Evolutionary conservation across 1,140 invertebrate genomes (phyloP), one percentile per base, ranked within the genome.

Genomic region (Aporrectodea caliginosa): DNA sequence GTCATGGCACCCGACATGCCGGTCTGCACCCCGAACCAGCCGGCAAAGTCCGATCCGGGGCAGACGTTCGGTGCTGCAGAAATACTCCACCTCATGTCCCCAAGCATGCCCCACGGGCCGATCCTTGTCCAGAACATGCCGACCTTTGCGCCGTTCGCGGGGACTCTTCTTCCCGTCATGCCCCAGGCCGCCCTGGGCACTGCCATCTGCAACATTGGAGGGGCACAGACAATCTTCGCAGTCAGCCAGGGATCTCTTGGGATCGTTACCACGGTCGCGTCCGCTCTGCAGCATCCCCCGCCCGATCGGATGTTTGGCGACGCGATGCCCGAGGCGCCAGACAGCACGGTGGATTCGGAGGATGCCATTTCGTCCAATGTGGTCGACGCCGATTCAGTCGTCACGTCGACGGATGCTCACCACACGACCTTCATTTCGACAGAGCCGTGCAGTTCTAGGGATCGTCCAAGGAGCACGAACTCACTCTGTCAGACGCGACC

Each of bases 271-370:
- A 27, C 75, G 0, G 75, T 43, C 2, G 43, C 32, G n/a, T 16
- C 43, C 1, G 75, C 43, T 1, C 12, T 76, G 33, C 29, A 68
- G 35, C n/a, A 27, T 29, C 14, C 14, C 35, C 29, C 16, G 35
- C 34, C 16, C n/a, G 35, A n/a, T 14, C 75, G 16, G 1, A 16
- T n/a, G n/a, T 73, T 31, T 58, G 43, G 43, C 22, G 43, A 58
- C 22, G 71, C 30, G 1, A 31, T n/a, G n/a, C 75, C 33, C 35
- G 33, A 76, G 6, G 75, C 75, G 16, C 75, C 75, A 0, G 75
- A 76, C 16, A 76, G 75, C 43, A 76, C 75, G 0, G 75, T 76
- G 16, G 75, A 76, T 76, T 76, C 75, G 0, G 75, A 76, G 16
- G 75, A 76, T 22, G 33, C 29, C 22, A 29, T 29, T 0, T 58